Evolutionary conservation across 1,140 invertebrate species (phyloP).

Genomic region (Apis mellifera): Amel_HAv3.1 CM009935.2:8956501-8957000

Average conservation of each 20-base stretch:
- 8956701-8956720: too few species aligned
- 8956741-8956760: neutral
- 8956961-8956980: constrained; percentile 24
- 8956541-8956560: neutral
- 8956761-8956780: neutral
- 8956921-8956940: neutral
- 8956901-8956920: neutral
- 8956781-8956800: neutral
- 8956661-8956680: neutral
- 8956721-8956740: neutral
- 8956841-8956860: neutral
- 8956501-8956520: neutral
- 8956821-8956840: constrained; percentile 15
- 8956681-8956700: neutral
- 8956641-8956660: neutral
- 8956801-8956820: too few species aligned
- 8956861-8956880: neutral
- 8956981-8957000: neutral
- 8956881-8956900: neutral
- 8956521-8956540: neutral
- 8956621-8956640: neutral
- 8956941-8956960: neutral
- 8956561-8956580: neutral
- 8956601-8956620: neutral
- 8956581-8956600: neutral